These are phyloP conservation scores for Melipona quadrifasciata DNA, from an alignment of 1,140 invertebrate species.

Conservation along the genomic window DNA sequence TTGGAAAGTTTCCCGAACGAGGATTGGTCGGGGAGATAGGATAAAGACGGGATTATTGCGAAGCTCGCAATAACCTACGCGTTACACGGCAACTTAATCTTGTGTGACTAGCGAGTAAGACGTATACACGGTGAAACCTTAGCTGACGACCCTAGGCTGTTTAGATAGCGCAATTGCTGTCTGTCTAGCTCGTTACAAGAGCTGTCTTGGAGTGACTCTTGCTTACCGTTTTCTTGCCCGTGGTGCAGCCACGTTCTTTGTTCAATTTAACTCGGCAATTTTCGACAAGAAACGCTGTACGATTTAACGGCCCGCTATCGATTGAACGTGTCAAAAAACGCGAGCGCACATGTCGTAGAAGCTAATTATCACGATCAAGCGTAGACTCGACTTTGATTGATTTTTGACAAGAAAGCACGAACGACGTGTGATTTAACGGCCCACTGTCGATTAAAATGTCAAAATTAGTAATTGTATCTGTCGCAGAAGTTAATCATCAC, in stretches of 20 bases:
- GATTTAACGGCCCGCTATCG: neutral
- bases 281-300: neutral
- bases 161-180: conserved; percentile 26
- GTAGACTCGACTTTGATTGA: too few relatives aligned
- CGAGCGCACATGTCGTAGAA: too few relatives aligned
- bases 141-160: conserved; percentile 16
- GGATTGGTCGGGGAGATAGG: neutral
- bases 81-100: conserved; percentile 15
- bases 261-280: neutral
- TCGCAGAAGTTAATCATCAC: too few relatives aligned
- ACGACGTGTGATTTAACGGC: too few relatives aligned
- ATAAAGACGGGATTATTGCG: neutral
- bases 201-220: neutral
- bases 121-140: conserved; percentile 6
- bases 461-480: too few relatives aligned
- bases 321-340: too few relatives aligned
- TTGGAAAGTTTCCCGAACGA: neutral
- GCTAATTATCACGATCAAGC: too few relatives aligned
- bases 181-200: conserved; percentile 14
- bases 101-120: neutral
- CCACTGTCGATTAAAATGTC: too few relatives aligned
- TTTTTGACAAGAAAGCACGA: too few relatives aligned
- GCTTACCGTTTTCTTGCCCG: neutral
- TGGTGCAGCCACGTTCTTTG: too few relatives aligned
- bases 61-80: neutral